Percentiles rank a stretch among this genome's conserved stretches.
Evolutionary conservation across 2,113 vertebrate species (phyloP).

Genomic region (Syrrhaptes paradoxus): DNA sequence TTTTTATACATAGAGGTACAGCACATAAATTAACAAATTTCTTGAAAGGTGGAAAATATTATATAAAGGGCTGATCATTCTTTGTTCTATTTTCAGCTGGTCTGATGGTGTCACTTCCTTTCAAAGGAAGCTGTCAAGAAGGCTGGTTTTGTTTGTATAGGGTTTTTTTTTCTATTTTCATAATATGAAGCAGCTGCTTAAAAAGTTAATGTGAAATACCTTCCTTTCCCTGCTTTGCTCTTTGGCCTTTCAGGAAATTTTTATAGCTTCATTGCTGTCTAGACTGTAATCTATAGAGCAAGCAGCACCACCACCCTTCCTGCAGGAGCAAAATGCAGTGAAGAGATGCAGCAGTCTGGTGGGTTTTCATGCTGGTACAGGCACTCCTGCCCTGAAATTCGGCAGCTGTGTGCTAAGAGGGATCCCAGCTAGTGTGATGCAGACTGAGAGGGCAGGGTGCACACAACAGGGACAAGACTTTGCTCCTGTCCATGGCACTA

Average conservation of each 20-base stretch:
- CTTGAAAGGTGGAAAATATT: not conserved
- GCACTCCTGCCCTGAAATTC: not conserved
- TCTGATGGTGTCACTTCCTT: not conserved
- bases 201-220: not conserved
- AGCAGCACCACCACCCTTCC: not conserved
- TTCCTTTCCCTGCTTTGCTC: not conserved
- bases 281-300: not conserved
- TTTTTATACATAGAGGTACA: not conserved
- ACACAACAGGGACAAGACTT: not conserved
- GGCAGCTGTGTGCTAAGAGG: not conserved
- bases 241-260: not conserved
- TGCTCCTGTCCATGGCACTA: not conserved
- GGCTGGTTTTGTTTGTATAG: not conserved
- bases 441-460: not conserved
- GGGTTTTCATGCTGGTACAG: not conserved
- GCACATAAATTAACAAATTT: not conserved
- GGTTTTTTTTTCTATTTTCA: not conserved
- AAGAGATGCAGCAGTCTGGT: not conserved
- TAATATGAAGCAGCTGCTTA: conserved; percentile 10
- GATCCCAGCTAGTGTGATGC: not conserved
- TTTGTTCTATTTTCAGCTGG: not conserved
- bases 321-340: not conserved
- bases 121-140: conserved; percentile 2
- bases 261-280: conserved; percentile 5
- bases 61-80: not conserved